Base-by-base conservation (phyloP, 2,888 invertebrate genomes). In the Ctenicera cuprea region DNA sequence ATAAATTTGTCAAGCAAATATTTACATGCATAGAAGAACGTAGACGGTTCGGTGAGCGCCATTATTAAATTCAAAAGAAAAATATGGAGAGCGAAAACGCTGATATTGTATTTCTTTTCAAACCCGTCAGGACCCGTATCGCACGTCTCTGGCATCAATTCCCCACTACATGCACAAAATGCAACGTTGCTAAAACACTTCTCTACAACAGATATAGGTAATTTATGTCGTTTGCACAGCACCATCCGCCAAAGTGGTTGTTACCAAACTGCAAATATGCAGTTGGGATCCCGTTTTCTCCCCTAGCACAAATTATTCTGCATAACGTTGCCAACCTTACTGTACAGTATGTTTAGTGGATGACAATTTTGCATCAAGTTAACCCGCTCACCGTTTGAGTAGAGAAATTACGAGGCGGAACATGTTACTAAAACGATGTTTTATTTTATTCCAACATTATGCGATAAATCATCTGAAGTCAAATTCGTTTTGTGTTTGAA, bases 111-210 rank as follows among this genome's bases (percentile, higher is more conserved):
- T 14, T 16, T 57, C 59, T 41, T 57, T 45, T 43, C 43, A 57
- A 67, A 67, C 45, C 45, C 54, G 66, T 26, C 20, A 57, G 45
- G 57, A 45, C 67, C 67, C 67, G 67, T 67, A 67, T 67, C 57
- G 54, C 67, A 57, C 57, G 57, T 67, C 67, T 67, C 41, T 66
- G 67, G 54, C 67, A 59, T 67, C 67, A 59, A 57, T 57, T 59
- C 67, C 43, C 52, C 12, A 22, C 67, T 52, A 52, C 65, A 66
- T 66, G 43, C 54, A 67, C 67, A 67, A 59, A 67, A 67, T 67
- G 67, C 67, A 67, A 59, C 67, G 67, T 67, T 71, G 63, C 71
- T 71, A 54, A 71, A 71, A 71, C 71, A 71, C 71, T 59, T 37
- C 45, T 52, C 64, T 64, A 48, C 64, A 71, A 71, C 71, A 71